These are phyloP conservation scores for Tapirus terrestris DNA, from an alignment of 2,113 vertebrate genomes.

Conservation along the genomic window DNA sequence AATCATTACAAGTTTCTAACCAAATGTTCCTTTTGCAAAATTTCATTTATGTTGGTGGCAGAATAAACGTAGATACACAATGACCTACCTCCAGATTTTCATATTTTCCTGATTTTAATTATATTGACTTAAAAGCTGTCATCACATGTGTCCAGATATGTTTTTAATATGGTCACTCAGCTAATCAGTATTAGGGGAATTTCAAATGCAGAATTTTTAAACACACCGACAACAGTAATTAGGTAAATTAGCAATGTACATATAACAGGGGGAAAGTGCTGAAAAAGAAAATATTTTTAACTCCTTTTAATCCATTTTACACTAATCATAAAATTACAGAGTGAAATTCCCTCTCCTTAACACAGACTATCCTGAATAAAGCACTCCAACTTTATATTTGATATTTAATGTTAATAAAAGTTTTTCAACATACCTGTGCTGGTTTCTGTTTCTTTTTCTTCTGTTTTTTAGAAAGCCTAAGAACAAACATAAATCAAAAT, in stretches of 20 bases:
- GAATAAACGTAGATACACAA: not conserved
- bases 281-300: not conserved
- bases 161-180: not conserved
- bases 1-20: constrained; percentile 16
- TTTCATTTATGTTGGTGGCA: not conserved
- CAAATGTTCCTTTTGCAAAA: not conserved
- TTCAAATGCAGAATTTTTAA: constrained; percentile 17
- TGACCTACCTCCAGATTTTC: not conserved
- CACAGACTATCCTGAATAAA: not conserved
- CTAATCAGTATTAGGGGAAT: not conserved
- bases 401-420: not conserved
- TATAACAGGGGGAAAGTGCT: not conserved
- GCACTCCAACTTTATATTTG: not conserved
- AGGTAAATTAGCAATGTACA: not conserved
- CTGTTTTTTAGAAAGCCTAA: constrained; percentile 95
- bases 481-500: constrained; percentile 55
- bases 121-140: not conserved
- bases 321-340: not conserved
- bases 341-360: not conserved
- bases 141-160: not conserved
- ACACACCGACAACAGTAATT: not conserved
- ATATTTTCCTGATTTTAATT: constrained; percentile 31
- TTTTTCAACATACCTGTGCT: constrained; percentile 77
- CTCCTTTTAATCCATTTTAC: not conserved
- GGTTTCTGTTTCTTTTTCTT: constrained; percentile 93